Conservation (phyloP, 2,797 vertebrate genomes). For the Discoglossus pictus region DNA sequence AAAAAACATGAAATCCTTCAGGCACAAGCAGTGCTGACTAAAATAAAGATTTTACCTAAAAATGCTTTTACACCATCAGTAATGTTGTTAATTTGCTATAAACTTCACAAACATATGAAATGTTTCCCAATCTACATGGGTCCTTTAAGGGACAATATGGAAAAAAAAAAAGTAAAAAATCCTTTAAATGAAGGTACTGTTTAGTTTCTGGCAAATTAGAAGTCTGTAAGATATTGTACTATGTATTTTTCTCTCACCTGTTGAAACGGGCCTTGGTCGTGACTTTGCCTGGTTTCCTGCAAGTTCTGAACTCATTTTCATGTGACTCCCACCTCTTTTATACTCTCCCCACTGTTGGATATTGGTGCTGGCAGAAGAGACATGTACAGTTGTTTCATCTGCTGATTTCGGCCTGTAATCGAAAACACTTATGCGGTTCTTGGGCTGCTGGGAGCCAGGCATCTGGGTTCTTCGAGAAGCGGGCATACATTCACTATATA, state of each 20-base stretch:
- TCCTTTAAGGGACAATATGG: no score
- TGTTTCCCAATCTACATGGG: no score
- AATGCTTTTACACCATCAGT: no score
- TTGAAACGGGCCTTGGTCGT: constrained; percentile 86
- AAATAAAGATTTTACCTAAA: no score
- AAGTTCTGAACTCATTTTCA: constrained; percentile 57
- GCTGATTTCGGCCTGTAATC: constrained; percentile 81
- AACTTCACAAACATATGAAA: no score
- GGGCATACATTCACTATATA: constrained; percentile 87
- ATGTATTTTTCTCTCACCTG: constrained; percentile 72
- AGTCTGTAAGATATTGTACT: no score
- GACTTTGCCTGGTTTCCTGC: constrained; percentile 58
- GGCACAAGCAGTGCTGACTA: no score
- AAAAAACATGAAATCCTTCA: no score
- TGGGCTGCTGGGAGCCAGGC: constrained; percentile 60
- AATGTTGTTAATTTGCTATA: no score
- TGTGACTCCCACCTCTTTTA: constrained; percentile 64
- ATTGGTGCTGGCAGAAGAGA: constrained; percentile 48
- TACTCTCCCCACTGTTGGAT: constrained; percentile 70
- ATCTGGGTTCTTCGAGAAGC: constrained; percentile 77
- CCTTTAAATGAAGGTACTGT: no score
- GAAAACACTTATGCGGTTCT: constrained; percentile 59
- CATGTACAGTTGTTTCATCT: constrained; percentile 78
- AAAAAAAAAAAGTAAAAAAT: no score
- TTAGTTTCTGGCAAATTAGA: no score